Evolutionary conservation across 2,113 vertebrate genomes (phyloP), one percentile per base, ranked within the genome.

Genomic region (Callospermophilus lateralis): DNA sequence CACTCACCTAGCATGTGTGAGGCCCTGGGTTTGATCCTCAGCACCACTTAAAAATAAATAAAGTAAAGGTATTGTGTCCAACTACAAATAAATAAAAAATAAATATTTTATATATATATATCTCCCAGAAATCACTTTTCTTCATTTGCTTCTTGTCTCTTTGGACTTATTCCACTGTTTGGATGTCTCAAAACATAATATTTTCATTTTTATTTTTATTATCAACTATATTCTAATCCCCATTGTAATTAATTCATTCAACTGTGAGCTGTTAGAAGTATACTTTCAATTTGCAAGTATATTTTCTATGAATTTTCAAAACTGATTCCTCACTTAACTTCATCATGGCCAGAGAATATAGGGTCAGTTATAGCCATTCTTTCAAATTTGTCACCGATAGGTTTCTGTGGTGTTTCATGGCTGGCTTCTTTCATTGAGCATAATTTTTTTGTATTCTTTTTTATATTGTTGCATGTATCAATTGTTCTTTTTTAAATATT

Each of bases 271-370:
- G 32, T 95, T 84, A 58, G 53, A 81, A 89, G 70, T 63, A 24
- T 67, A 17, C 77, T 94, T 61, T 94, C 96, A 88, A 92, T 91
- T 91, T 96, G n/a, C 39, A 95, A 26, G 83, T 96, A 53, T 8
- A 20, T 70, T 93, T 96, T 63, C 39, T 81, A 84, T 26, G 19
- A 87, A 45, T 90, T 81, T 95, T 93, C 42, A 72, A 65, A 86
- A 61, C 65, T n/a, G 13, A 89, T 76, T 90, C 73, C 61, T 93
- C 48, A 74, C 30, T 83, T 63, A 63, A 81, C 37, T 81, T 72
- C 32, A 42, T 76, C 73, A 74, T 72, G 86, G 92, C 61, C 28
- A 74, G 58, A 86, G 73, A 76, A 42, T 73, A 24, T 65, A 11
- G 24, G 93, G 32, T 80, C 70, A 88, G 80, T 74, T 16, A 34